Evolutionary conservation across 2,888 invertebrate genomes (phyloP).

Genomic region (Aplocera efformata): DNA sequence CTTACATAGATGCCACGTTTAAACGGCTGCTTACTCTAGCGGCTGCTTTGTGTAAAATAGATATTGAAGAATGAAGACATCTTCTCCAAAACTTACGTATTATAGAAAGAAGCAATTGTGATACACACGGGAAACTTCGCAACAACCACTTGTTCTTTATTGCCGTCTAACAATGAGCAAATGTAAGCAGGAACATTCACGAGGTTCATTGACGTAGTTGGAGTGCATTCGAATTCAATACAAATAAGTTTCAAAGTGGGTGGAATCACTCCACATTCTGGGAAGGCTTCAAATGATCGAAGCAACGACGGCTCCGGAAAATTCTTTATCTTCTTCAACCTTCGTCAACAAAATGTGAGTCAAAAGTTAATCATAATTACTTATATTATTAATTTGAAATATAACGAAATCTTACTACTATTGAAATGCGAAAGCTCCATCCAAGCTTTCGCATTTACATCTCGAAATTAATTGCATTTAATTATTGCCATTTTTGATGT

Average conservation of each 20-base stretch:
- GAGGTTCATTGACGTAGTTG: slow-evolving; percentile 64
- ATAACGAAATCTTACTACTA: too few species aligned
- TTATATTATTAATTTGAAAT: too few species aligned
- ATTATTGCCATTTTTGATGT: too few species aligned
- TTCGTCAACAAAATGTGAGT: slow-evolving; percentile 22
- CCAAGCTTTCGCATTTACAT: too few species aligned
- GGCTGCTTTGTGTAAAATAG: too few species aligned
- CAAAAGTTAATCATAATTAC: background rate
- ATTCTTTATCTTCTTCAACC: slow-evolving; percentile 68
- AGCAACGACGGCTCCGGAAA: slow-evolving; percentile 66
- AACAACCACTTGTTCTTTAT: slow-evolving; percentile 66
- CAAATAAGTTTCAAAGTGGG: slow-evolving; percentile 45
- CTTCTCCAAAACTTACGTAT: slow-evolving; percentile 55
- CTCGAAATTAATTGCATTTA: too few species aligned
- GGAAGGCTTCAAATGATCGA: slow-evolving; percentile 52
- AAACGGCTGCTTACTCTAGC: too few species aligned
- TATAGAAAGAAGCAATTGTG: slow-evolving; percentile 70
- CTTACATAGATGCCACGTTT: too few species aligned
- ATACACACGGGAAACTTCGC: slow-evolving; percentile 70
- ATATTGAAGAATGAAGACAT: too few species aligned
- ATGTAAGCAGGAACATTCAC: slow-evolving; percentile 62
- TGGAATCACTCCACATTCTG: slow-evolving; percentile 59
- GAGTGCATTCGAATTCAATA: slow-evolving; percentile 65
- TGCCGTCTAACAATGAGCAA: slow-evolving; percentile 68
- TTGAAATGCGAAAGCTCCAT: too few species aligned